Percentiles rank a stretch among this genome's conserved stretches.
Conservation (phyloP, 2,113 vertebrate species). For the Polyodon spathula region DNA sequence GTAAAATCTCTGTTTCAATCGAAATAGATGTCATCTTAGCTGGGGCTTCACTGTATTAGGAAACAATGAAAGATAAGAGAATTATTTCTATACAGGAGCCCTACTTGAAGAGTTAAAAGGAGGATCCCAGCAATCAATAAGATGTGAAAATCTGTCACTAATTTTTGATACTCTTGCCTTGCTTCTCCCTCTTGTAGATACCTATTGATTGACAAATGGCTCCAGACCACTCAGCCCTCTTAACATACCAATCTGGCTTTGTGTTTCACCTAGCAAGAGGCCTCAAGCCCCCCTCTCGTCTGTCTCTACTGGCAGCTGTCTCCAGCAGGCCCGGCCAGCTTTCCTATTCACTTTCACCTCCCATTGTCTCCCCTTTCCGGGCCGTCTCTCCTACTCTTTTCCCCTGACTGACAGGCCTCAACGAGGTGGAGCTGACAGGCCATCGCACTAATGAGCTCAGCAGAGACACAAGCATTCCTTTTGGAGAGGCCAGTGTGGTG, state of each 20-base stretch:
- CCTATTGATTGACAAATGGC: conserved; percentile 74
- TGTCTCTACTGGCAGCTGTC: conserved; percentile 50
- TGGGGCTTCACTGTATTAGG: neutral
- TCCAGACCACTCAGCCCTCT: conserved; percentile 71
- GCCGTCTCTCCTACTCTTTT: conserved; percentile 26
- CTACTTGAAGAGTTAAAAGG: conserved; percentile 19
- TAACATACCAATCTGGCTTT: conserved; percentile 68
- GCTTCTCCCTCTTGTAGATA: conserved; percentile 47
- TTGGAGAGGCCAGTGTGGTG: no score
- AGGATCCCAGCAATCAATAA: conserved; percentile 23
- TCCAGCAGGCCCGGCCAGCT: conserved; percentile 47
- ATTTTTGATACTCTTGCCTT: conserved; percentile 32
- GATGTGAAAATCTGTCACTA: conserved; percentile 45
- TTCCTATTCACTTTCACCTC: conserved; percentile 50
- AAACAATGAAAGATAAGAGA: neutral
- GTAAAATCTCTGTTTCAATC: neutral
- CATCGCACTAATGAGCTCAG: conserved; percentile 37
- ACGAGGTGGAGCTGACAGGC: conserved; percentile 46
- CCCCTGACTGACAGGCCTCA: conserved; percentile 29
- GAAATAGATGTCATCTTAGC: neutral
- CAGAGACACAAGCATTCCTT: neutral
- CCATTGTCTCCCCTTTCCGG: conserved; percentile 43
- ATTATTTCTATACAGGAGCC: neutral
- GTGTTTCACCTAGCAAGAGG: conserved; percentile 58
- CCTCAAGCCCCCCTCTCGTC: conserved; percentile 59